Conservation (phyloP, 2,888 invertebrate species). For the Mythimna pallens region DNA sequence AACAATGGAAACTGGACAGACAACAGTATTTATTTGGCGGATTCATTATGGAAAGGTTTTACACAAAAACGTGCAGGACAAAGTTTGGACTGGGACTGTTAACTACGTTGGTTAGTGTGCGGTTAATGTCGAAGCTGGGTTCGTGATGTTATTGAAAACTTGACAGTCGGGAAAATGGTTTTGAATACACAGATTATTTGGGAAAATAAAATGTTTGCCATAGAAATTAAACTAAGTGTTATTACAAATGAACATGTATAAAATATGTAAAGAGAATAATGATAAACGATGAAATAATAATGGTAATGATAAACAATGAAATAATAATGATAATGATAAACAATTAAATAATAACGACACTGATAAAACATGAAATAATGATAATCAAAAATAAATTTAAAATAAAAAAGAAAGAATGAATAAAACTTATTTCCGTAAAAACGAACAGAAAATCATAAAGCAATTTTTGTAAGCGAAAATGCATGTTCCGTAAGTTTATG, state of each 20-base stretch:
- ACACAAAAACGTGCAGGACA: conserved; percentile 41
- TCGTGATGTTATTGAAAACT: conserved; percentile 15
- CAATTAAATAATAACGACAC: too few relatives aligned
- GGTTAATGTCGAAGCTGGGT: conserved; percentile 4
- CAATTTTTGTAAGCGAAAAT: conserved; percentile 10
- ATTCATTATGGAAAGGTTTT: conserved; percentile 56
- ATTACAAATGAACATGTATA: too few relatives aligned
- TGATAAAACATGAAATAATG: too few relatives aligned
- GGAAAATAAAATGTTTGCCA: too few relatives aligned
- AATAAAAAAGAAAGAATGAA: neutral
- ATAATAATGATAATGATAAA: too few relatives aligned
- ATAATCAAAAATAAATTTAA: neutral
- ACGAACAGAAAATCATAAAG: conserved; percentile 8
- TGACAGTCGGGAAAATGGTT: neutral
- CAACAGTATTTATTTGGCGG: conserved; percentile 55
- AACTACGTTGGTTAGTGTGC: conserved; percentile 28
- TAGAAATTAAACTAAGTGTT: too few relatives aligned
- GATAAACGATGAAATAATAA: too few relatives aligned
- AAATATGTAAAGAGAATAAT: too few relatives aligned
- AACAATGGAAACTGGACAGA: conserved; percentile 67
- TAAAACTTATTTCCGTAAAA: neutral
- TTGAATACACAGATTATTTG: neutral
- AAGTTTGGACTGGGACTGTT: conserved; percentile 23
- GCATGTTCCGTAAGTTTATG: conserved; percentile 12
- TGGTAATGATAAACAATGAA: too few relatives aligned